Evolutionary conservation across 2,797 vertebrate genomes (phyloP).

Genomic region (Todus mexicanus): DNA sequence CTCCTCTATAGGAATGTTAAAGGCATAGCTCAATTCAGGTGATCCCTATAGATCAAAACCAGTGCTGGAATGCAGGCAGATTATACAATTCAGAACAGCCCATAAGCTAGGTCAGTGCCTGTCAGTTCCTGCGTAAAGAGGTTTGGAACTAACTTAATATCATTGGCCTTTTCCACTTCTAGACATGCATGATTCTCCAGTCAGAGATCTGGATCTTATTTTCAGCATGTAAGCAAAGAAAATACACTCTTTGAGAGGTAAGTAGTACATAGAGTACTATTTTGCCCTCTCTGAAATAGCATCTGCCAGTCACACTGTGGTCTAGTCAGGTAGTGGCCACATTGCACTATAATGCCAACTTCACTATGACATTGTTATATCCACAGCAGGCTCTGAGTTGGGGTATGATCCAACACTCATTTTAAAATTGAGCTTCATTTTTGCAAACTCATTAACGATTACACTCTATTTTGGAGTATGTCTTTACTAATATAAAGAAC

Average conservation of each 20-base stretch:
- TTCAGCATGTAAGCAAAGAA: conserved; percentile 4
- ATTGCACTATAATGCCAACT: neutral
- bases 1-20: neutral
- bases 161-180: neutral
- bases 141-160: neutral
- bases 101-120: neutral
- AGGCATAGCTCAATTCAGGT: neutral
- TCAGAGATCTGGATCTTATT: conserved; percentile 13
- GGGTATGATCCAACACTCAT: neutral
- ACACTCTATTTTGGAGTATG: neutral
- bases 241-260: neutral
- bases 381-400: neutral
- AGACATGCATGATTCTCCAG: neutral
- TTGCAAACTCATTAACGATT: neutral
- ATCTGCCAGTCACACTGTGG: neutral
- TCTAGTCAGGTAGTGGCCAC: neutral
- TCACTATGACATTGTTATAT: neutral
- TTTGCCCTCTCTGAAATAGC: neutral
- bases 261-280: neutral
- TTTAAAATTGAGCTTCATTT: neutral
- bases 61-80: neutral
- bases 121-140: neutral
- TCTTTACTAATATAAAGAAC: neutral
- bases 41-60: neutral
- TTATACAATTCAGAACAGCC: neutral